Evolutionary conservation across 2,797 vertebrate genomes (phyloP).

Genomic region (Hyperoplus lanceolatus): DNA sequence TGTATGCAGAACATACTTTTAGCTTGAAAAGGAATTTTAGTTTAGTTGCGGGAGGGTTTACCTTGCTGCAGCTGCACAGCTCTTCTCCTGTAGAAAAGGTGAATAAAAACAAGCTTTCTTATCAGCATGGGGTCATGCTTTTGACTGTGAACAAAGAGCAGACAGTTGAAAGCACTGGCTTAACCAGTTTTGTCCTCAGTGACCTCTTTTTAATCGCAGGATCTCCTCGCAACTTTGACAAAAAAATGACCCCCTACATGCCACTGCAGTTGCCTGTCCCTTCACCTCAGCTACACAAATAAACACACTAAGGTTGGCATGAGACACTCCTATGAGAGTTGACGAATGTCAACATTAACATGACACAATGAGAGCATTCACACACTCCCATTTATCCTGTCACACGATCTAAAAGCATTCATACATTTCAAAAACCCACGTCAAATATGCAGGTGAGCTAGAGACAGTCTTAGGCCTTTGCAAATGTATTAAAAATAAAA

Average conservation of each 20-base stretch:
- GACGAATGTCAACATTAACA: not conserved
- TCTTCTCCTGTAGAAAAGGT: not conserved
- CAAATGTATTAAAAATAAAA: too few species aligned
- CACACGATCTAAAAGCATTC: not conserved
- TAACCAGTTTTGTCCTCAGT: not conserved
- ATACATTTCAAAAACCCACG: not conserved
- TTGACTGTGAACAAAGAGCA: not conserved
- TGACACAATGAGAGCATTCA: not conserved
- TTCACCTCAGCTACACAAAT: not conserved
- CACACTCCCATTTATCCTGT: too few species aligned
- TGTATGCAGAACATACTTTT: too few species aligned
- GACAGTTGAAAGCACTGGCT: not conserved
- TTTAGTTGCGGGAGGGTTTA: not conserved
- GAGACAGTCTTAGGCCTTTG: too few species aligned
- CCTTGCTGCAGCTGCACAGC: too few species aligned
- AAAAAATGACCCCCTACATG: not conserved
- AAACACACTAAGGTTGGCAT: not conserved
- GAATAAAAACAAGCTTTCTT: conserved; percentile 1
- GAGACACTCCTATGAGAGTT: not conserved
- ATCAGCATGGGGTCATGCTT: conserved; percentile 7
- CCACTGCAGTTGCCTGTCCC: not conserved
- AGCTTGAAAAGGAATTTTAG: not conserved
- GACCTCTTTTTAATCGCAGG: not conserved
- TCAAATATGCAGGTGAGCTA: not conserved
- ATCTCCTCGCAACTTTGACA: not conserved